Evolutionary conservation across 2,797 vertebrate species (phyloP), one percentile per base, ranked within the genome.

Genomic region (Bradypodion ventrale): DNA sequence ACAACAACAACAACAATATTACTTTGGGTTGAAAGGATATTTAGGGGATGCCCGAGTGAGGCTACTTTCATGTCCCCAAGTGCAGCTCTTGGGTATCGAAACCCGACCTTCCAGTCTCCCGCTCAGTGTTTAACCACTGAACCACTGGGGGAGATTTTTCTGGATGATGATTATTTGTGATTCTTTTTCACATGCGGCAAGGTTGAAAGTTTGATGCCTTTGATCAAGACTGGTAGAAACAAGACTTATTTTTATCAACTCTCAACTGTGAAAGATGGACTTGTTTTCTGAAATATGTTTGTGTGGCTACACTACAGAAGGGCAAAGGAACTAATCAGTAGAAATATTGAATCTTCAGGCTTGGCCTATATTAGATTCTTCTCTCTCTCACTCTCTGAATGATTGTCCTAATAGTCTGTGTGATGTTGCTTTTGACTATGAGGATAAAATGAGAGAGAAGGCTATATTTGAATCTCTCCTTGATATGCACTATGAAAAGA

Each of bases 401-500:
- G 37, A 78, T 66, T 12, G 69, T 69, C 35, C 42, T 59, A 21
- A 27, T 68, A 44, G 32, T 77, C 74, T 23, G 12, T 69, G 15
- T 59, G n/a, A 29, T 80, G 65, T 37, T 85, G 49, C 40, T 29
- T 85, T 69, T 59, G 7, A n/a, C 73, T 75, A 7, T 40, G 21
- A 77, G 29, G 27, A 59, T 49, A 70, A 25, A 40, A 76, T 76
- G 73, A 69, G 6, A 69, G 6, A 9, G 52, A 44, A 69, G 37
- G 49, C 56, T 60, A 25, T 80, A 85, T 76, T 75, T 52, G 37
- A 60, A 76, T 37, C 63, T 72, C 29, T 78, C 76, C 66, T 78
- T 84, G 75, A 23, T 49, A 49, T 40, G 23, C 23, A 10, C 32
- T 78, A 37, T 62, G 75, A 77, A 77, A 72, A n/a, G 6, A 72